A percentile compares a stretch with the other conserved stretches of the same genome.
Conservation (phyloP, 2,888 invertebrate genomes). For the Alsophila aescularia region DNA sequence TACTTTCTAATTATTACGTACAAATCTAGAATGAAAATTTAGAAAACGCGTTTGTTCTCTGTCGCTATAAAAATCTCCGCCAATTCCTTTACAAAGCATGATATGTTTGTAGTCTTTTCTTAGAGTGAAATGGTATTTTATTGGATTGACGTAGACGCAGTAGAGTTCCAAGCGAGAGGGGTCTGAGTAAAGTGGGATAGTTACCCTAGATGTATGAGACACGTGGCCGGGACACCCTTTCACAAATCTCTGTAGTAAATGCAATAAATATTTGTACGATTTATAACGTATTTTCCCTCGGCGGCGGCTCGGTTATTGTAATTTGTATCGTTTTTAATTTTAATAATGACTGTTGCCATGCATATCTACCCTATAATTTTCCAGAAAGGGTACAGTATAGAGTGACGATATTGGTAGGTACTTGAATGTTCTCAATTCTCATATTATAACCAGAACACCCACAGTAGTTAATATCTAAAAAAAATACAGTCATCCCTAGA, state of each 20-base stretch:
- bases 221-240: slow-evolving; percentile 75
- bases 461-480: too few species aligned
- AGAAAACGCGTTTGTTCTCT: not conserved
- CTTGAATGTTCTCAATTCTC: too few species aligned
- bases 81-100: not conserved
- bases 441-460: too few species aligned
- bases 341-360: slow-evolving; percentile 19
- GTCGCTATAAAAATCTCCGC: not conserved
- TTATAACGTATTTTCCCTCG: slow-evolving; percentile 57
- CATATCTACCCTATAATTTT: too few species aligned
- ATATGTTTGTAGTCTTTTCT: not conserved
- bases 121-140: not conserved
- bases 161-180: slow-evolving; percentile 30
- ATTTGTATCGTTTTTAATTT: slow-evolving; percentile 26
- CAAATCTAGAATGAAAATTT: not conserved
- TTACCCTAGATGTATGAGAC: slow-evolving; percentile 54
- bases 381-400: not conserved
- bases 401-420: not conserved
- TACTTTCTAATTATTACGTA: slow-evolving; percentile 10
- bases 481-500: too few species aligned
- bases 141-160: not conserved
- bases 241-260: slow-evolving; percentile 51
- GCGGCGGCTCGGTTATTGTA: slow-evolving; percentile 30
- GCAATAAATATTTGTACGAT: slow-evolving; percentile 78
- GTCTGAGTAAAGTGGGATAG: slow-evolving; percentile 48